Conservation (phyloP, 2,113 vertebrate genomes). For the Hippolais icterina region DNA sequence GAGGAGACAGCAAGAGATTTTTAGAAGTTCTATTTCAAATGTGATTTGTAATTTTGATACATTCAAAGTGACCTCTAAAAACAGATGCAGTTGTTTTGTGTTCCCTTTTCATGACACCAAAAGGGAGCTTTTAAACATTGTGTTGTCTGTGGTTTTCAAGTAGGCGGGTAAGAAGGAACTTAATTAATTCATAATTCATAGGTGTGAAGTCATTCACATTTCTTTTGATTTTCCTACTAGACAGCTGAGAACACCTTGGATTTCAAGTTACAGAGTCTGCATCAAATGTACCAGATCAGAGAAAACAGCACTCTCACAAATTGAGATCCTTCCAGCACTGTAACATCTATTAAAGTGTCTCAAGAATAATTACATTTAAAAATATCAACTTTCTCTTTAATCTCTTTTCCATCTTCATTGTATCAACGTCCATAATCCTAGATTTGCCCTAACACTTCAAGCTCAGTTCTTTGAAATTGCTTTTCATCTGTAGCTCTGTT, state of each 20-base stretch:
- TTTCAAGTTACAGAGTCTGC: background rate
- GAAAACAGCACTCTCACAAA: background rate
- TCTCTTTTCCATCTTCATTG: background rate
- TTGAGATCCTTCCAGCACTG: background rate
- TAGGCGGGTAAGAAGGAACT: background rate
- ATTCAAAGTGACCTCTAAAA: background rate
- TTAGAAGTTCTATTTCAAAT: background rate
- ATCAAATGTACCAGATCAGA: background rate
- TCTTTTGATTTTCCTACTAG: background rate
- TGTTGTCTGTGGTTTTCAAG: background rate
- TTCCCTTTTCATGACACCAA: background rate
- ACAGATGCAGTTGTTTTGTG: background rate
- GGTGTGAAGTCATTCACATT: background rate
- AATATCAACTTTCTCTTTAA: background rate
- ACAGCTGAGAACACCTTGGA: background rate
- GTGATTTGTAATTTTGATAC: background rate
- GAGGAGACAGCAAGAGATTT: background rate
- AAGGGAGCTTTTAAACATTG: background rate
- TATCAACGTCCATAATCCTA: background rate
- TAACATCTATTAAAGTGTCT: background rate
- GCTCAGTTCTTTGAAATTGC: background rate
- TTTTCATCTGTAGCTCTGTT: background rate
- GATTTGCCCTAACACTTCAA: background rate
- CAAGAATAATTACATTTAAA: background rate
- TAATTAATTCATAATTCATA: background rate